Base-by-base conservation (phyloP, 2,888 invertebrate species). In the Amphipoea lucens region DNA sequence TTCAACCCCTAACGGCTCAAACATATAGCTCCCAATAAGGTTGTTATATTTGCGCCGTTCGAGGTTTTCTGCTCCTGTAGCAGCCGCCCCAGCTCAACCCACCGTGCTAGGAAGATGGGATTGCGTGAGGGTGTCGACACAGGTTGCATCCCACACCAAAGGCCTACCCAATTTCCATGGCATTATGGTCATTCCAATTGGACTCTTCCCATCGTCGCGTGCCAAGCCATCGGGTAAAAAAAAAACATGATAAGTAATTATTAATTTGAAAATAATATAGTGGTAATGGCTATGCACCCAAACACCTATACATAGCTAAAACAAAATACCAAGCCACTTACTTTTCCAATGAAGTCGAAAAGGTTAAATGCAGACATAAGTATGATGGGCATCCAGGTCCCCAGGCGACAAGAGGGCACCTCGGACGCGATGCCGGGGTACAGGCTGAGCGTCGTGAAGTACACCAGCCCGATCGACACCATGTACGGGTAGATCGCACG, bases 341-440 rank as follows among this genome's bases (percentile, higher is more conserved):
- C 98, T 97, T 98, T 98, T 87, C 99, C 99, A 84, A 99, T 96
- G 29, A 99, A 97, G 95, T 99, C 99, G 73, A 98, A 98, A 6
- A 98, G 97, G 91, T 99, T 99, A 93, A 99, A 99, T 17, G 98
- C 97, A 1, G 99, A 98, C 98, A 99, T 99, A 79, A 99, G 97
- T 66, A 99, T 96, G 54, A 99, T 98, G 0, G 99, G 99, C 98
- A 99, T 98, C 99, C 99, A 99, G 3, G 98, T 97, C 29, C 98
- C 98, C 65, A 99, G 97, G 45, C 97, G 97, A 92, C 99, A 99
- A 80, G 98, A 99, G 23, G 98, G 97, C 51, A 99, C 98, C 94
- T 99, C 99, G 0, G 99, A 98, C 78, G 98, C 98, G 73, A 99
- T 98, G 74, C 99, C 99, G 0, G 99, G 99, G 93, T 99, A 99